These are phyloP conservation scores for Saturnia japonica DNA, from an alignment of 2,888 invertebrate genomes.

Conservation along the genomic window DNA sequence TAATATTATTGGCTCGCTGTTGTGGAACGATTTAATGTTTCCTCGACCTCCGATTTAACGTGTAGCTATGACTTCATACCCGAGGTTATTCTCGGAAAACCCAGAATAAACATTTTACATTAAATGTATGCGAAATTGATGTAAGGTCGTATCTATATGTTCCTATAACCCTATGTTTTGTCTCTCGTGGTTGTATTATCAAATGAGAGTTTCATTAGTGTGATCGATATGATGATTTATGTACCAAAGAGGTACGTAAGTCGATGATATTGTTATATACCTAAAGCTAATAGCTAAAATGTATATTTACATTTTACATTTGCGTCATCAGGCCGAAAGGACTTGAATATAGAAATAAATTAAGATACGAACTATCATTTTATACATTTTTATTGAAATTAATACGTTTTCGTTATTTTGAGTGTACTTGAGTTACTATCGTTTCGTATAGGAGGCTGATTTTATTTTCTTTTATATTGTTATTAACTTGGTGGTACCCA, in stretches of 20 bases:
- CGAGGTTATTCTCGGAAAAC: constrained; percentile 47
- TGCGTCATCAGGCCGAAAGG: too few relatives aligned
- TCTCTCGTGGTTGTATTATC: not conserved
- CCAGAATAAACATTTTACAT: constrained; percentile 42
- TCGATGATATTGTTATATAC: too few relatives aligned
- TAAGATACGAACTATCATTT: too few relatives aligned
- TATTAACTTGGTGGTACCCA: not conserved
- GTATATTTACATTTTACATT: too few relatives aligned
- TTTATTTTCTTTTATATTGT: not conserved
- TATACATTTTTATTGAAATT: not conserved
- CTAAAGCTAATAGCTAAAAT: too few relatives aligned
- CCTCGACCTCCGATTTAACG: constrained; percentile 37
- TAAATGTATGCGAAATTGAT: constrained; percentile 15
- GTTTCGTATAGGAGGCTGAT: not conserved
- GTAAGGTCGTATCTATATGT: constrained; percentile 12
- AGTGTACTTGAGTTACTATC: not conserved
- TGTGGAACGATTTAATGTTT: constrained; percentile 28
- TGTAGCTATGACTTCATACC: constrained; percentile 47
- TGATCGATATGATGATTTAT: not conserved
- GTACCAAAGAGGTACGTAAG: too few relatives aligned
- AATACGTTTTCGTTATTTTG: not conserved
- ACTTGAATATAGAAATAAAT: too few relatives aligned
- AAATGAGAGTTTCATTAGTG: not conserved
- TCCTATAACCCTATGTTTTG: not conserved
- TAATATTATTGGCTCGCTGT: not conserved